Conservation (phyloP, 2,888 invertebrate genomes). For the Chaetogeoica ovagalla region DNA sequence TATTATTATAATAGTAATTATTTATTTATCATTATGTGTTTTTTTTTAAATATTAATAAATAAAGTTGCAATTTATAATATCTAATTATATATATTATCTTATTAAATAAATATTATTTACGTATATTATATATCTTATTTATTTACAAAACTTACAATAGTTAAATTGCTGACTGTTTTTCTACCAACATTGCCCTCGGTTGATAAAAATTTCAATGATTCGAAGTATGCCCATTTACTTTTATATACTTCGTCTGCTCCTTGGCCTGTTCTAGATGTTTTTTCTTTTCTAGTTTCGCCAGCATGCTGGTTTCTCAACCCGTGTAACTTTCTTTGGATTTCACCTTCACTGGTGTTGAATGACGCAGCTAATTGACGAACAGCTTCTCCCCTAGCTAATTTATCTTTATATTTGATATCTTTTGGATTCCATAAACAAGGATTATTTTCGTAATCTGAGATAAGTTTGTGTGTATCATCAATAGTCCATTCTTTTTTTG, state of each 20-base stretch:
- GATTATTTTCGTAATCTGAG: conserved; percentile 14
- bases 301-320: conserved; percentile 14
- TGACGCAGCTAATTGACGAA: conserved; percentile 1
- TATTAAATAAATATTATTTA: too few species aligned
- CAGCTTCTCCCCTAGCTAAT: conserved; percentile 5
- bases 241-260: conserved; percentile 15
- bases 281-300: conserved; percentile 11
- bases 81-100: too few species aligned
- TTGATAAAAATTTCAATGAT: too few species aligned
- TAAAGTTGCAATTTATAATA: too few species aligned
- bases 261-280: not conserved
- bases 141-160: too few species aligned
- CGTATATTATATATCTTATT: too few species aligned
- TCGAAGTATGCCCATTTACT: conserved; percentile 25
- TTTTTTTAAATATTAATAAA: too few species aligned
- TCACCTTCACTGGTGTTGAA: conserved; percentile 9
- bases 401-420: not conserved
- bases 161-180: too few species aligned
- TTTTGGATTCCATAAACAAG: conserved; percentile 14
- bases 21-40: too few species aligned
- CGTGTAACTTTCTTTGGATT: not conserved
- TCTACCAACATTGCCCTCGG: too few species aligned
- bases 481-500: conserved; percentile 27
- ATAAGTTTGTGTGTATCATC: conserved; percentile 6
- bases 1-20: too few species aligned